Percentiles rank a stretch among this genome's conserved stretches.
phyloP scores from a whole-genome alignment of 2,113 vertebrate species.

The Paralichthys olivaceus region DNA sequence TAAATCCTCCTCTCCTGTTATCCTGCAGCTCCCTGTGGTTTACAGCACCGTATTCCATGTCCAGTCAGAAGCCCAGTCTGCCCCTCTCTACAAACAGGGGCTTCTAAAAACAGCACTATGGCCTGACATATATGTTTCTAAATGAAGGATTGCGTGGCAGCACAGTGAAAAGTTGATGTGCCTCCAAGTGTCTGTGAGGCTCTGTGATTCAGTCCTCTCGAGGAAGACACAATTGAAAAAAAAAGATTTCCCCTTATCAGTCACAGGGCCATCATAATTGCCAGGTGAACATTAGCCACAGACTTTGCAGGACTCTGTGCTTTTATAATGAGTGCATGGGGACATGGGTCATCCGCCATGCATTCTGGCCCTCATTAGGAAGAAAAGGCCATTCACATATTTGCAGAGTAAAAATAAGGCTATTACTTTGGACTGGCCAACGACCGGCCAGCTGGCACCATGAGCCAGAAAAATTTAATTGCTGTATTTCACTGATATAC shows the following conservation, averaged over 20 bases:
- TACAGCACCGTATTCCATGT: conserved; percentile 44
- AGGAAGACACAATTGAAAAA: conserved; percentile 52
- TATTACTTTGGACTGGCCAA: conserved; percentile 72
- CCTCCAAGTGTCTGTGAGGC: conserved; percentile 53
- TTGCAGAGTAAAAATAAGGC: conserved; percentile 70
- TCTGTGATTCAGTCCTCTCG: conserved; percentile 42
- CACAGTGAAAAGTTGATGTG: conserved; percentile 57
- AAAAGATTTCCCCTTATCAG: conserved; percentile 55
- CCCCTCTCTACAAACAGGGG: conserved; percentile 41
- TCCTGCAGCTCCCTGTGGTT: conserved; percentile 42
- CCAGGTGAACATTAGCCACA: conserved; percentile 67
- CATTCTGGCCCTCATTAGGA: conserved; percentile 76
- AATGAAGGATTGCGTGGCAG: conserved; percentile 64
- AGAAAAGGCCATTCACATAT: conserved; percentile 70
- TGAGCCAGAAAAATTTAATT: conserved; percentile 63
- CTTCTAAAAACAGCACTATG: conserved; percentile 68
- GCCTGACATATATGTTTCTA: conserved; percentile 64
- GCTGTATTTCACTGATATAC: conserved; percentile 52
- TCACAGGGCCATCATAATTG: conserved; percentile 71
- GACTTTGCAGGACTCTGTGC: conserved; percentile 53
- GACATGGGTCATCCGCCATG: conserved; percentile 71
- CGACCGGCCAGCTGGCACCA: conserved; percentile 46
- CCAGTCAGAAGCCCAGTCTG: conserved; percentile 35
- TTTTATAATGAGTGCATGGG: conserved; percentile 78
- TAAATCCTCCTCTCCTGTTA: conserved; percentile 40